Evolutionary conservation across 2,797 vertebrate genomes (phyloP).

Genomic region (Falco biarmicus): DNA sequence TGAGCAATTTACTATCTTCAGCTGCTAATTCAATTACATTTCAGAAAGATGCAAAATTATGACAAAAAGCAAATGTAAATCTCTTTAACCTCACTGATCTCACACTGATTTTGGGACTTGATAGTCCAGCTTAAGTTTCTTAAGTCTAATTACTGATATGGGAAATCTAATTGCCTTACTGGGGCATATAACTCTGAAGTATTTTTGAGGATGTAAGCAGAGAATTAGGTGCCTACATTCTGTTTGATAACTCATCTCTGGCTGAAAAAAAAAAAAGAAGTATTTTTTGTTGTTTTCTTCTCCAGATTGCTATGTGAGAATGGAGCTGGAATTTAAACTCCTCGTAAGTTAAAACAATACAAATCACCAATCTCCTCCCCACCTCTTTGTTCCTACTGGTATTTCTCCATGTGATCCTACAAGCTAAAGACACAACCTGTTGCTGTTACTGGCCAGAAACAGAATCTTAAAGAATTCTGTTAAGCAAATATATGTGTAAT

Average conservation of each 20-base stretch:
- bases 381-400: not conserved
- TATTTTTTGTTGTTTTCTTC: not conserved
- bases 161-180: not conserved
- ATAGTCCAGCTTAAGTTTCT: not conserved
- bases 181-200: not conserved
- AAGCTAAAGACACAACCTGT: not conserved
- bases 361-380: not conserved
- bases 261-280: not conserved
- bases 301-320: not conserved
- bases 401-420: not conserved
- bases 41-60: not conserved
- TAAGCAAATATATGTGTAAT: not conserved
- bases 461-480: not conserved
- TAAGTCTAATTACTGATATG: not conserved
- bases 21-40: not conserved
- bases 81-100: not conserved
- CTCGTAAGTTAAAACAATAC: not conserved
- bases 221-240: not conserved
- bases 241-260: not conserved
- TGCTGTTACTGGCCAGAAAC: not conserved
- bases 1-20: not conserved
- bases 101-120: not conserved
- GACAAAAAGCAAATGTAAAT: not conserved
- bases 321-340: not conserved
- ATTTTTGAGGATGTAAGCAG: not conserved